Evolutionary conservation across 1,140 invertebrate genomes (phyloP), one percentile per base, ranked within the genome.

Genomic region (Apis laboriosa): DNA sequence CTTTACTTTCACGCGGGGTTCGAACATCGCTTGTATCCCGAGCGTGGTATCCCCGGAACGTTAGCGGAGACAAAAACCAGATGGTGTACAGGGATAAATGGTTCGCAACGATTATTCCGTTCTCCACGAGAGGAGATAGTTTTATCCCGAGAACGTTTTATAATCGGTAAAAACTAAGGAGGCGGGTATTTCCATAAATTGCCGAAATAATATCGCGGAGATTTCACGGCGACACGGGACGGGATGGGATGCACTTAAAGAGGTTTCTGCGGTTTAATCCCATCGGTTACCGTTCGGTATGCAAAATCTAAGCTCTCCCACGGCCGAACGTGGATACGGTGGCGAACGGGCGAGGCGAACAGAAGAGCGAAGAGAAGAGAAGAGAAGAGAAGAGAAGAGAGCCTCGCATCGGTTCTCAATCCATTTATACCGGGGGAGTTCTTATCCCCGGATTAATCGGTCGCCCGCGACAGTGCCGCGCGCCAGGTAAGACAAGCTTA

Each of bases 371-470:
- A 19, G 21, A 55, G 24, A 64, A 28, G 17, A 43, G 53, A 51
- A 19, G 15, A 55, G 34, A 64, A 28, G 17, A 49, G 56, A 19
- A 49, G 17, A 49, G 34, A 55, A 17, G 34, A 51, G 34, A 43
- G 15, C 34, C 75, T 67, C 63, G 82, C 81, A 76, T 87, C 86
- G 83, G 83, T 87, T 87, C 83, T 84, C 86, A 85, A 85, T 87
- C 83, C 82, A 78, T 88, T 87, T 87, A 88, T 81, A 82, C 78
- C 72, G 63, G 74, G 77, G 75, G 81, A 78, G 88, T 84, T 89
- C 88, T 89, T 89, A 89, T 89, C 88, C 72, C 81, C 75, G 87
- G 84, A 89, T 89, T 89, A 89, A 89, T 89, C 88, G 87, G 79
- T 80, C 80, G 80, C 86, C 77, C 83, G 86, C 80, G 74, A 88